Evolutionary conservation across 2,797 vertebrate genomes (phyloP).

Genomic region (Poeciliopsis gracilis): DNA sequence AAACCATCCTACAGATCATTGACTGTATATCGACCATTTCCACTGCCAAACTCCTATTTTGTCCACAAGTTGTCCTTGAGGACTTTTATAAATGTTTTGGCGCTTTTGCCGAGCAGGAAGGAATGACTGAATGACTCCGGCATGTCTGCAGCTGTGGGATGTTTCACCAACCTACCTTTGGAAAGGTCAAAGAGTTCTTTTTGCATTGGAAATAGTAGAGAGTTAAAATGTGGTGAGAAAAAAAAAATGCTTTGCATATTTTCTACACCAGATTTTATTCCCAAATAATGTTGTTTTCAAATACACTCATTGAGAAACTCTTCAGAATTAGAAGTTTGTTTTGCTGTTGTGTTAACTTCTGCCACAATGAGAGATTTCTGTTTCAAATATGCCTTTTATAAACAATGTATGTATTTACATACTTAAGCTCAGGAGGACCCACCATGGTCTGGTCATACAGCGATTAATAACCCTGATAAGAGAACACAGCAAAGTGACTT

Average conservation of each 20-base stretch:
- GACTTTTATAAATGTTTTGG: constrained; percentile 5
- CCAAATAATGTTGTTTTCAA: not conserved
- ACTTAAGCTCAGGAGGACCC: constrained; percentile 27
- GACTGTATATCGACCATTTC: not conserved
- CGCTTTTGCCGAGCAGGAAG: constrained; percentile 5
- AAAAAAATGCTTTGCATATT: constrained; percentile 3
- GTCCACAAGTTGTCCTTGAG: not conserved
- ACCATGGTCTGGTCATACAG: constrained; percentile 21
- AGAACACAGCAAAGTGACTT: constrained; percentile 37
- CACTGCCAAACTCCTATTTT: constrained; percentile 1
- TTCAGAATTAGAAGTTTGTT: not conserved
- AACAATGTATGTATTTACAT: constrained; percentile 26
- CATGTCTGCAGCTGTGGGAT: constrained; percentile 7
- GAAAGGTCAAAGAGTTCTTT: constrained; percentile 4
- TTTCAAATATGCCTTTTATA: constrained; percentile 19
- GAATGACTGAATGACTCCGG: constrained; percentile 5
- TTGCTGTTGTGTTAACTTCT: constrained; percentile 7
- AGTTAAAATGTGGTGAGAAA: not conserved
- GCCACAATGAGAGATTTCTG: not conserved
- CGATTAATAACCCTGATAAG: constrained; percentile 58
- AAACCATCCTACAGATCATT: constrained; percentile 7
- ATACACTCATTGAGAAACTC: not conserved
- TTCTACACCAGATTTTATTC: not conserved
- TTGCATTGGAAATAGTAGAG: not conserved
- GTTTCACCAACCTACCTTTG: constrained; percentile 4